Base-by-base conservation (phyloP, 1,140 invertebrate species). In the Wiebesia pumilae region DNA sequence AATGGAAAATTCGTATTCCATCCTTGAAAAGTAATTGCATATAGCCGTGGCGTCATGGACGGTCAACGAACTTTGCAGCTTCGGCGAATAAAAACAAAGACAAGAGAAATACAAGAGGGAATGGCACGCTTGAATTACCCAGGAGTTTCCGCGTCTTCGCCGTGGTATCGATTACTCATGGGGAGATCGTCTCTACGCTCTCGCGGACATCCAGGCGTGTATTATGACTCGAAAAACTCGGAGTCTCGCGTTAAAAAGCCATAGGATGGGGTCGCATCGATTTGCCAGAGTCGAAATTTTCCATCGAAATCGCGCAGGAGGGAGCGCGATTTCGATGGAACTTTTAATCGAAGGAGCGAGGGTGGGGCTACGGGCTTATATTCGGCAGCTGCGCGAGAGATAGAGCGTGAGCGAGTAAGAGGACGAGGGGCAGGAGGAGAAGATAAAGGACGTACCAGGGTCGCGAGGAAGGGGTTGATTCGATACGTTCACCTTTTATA, bases 401-500 rank as follows among this genome's bases (percentile, higher is more conserved):
- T 40, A 27, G 73, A 47, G 73, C 27, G 38, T 1, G 73, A 77
- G 73, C 27, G 40, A 62, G 47, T n/a, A 7, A 54, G 54, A 40
- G 30, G n/a, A 0, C 19, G 30, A 21, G 16, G 21, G 33, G 27
- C 0, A 80, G 54, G 19, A 9, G 19, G 43, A 7, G 43, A 14
- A 16, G 2, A 65, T 62, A 81, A 81, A 81, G 71, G 79, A 65
- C 79, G 79, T 21, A 58, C 79, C 21, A 27, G 54, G 58, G 2
- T 4, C n/a, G 1, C 38, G 71, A 1, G 35, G 33, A 10, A 43
- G 71, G 51, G 47, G 47, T 51, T 43, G 54, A 81, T 65, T 81
- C 79, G 79, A 81, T 81, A 81, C 79, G 67, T 65, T 81, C 58
- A 58, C 79, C 79, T 81, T 81, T 81, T 81, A 81, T 65, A 65